A percentile compares a stretch with the other conserved stretches of the same genome.
Conservation (phyloP, 2,113 vertebrate species). For the Phrynocephalus versicolor region DNA sequence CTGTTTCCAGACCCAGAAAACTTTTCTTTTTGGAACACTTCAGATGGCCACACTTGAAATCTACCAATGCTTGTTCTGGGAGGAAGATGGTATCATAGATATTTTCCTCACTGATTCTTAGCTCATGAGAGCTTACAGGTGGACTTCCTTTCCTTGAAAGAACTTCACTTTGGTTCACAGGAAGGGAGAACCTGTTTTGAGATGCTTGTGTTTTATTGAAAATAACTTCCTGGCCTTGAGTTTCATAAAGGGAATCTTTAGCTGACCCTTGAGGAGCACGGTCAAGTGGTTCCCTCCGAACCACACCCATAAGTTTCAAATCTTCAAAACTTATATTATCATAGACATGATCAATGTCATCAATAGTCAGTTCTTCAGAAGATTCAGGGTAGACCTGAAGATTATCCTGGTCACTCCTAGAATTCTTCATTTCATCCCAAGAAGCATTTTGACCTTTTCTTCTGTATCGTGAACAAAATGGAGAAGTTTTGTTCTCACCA, state of each 20-base stretch:
- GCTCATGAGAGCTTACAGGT: conserved; percentile 73
- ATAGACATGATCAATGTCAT: conserved; percentile 95
- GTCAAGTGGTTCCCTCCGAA: conserved; percentile 78
- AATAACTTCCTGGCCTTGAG: conserved; percentile 67
- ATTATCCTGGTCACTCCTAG: conserved; percentile 31
- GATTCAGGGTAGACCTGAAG: conserved; percentile 68
- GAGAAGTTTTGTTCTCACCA: conserved; percentile 81
- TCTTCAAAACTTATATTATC: conserved; percentile 97
- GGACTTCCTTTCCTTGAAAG: conserved; percentile 33
- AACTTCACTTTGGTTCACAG: conserved; percentile 41
- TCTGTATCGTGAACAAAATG: conserved; percentile 45
- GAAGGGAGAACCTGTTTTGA: conserved; percentile 40
- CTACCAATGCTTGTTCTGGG: conserved; percentile 71
- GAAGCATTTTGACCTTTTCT: conserved; percentile 64
- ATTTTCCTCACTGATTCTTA: conserved; percentile 87
- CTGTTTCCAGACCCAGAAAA: conserved; percentile 77
- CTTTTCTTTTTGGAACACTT: conserved; percentile 69
- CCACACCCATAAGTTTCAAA: conserved; percentile 90
- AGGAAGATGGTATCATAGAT: conserved; percentile 91
- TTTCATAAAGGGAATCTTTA: conserved; percentile 66
- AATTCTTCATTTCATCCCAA: conserved; percentile 71
- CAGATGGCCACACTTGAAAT: conserved; percentile 50
- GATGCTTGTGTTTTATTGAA: conserved; percentile 55
- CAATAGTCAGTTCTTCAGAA: conserved; percentile 85
- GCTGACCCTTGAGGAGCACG: conserved; percentile 50